Conservation (phyloP, 2,888 invertebrate genomes). For the Drosophila niveifrons region DNA sequence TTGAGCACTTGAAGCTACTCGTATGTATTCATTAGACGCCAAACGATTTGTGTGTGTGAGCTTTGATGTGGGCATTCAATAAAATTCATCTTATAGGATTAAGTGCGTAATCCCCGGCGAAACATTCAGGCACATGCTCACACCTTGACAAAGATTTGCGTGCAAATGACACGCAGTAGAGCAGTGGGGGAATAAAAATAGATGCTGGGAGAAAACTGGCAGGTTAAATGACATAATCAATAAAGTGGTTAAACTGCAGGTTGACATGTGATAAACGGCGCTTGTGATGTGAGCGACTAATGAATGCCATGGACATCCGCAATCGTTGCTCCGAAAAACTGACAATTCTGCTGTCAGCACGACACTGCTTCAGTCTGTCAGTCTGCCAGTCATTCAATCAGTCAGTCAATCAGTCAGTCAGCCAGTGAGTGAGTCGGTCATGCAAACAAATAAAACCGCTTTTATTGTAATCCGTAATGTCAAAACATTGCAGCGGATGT, state of each 20-base stretch:
- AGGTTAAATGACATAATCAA: conserved; percentile 58
- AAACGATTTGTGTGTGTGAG: background rate
- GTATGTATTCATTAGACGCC: conserved; percentile 3
- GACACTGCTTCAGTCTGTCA: conserved; percentile 19
- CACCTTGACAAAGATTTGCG: conserved; percentile 27
- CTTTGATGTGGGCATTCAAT: conserved; percentile 26
- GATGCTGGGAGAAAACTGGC: conserved; percentile 23
- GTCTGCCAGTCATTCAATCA: conserved; percentile 9
- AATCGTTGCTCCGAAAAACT: conserved; percentile 9
- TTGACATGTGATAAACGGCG: conserved; percentile 68
- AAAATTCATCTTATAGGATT: conserved; percentile 29
- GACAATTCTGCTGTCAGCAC: conserved; percentile 33
- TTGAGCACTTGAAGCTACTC: background rate
- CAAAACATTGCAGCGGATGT: conserved; percentile 73
- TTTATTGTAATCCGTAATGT: conserved; percentile 77
- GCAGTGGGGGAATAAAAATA: conserved; percentile 16
- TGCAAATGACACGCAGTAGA: conserved; percentile 19
- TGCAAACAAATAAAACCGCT: conserved; percentile 71
- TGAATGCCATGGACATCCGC: conserved; percentile 60
- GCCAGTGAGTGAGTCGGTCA: conserved; percentile 38
- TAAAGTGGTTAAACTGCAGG: conserved; percentile 62
- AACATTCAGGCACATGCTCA: conserved; percentile 9
- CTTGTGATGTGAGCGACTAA: conserved; percentile 60
- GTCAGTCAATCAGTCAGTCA: conserved; percentile 16
- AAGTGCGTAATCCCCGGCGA: conserved; percentile 25